phyloP scores from a whole-genome alignment of 2,888 invertebrate genomes.

The Drosophila neotestacea region DNA sequence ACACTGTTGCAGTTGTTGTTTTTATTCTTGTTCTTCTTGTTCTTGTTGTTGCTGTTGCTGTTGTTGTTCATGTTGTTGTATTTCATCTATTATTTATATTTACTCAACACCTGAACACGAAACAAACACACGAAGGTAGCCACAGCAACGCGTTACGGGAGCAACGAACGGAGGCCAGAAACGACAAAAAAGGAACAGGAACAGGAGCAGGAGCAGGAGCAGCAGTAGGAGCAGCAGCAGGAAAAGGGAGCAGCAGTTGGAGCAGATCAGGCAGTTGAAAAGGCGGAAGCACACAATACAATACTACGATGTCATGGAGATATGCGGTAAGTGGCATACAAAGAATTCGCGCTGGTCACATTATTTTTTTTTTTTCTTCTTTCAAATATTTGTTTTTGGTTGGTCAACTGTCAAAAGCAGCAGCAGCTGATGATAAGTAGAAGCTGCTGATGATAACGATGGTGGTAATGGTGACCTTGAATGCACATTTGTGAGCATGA shows the following conservation, averaged over 20 bases:
- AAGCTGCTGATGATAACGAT: slow-evolving; percentile 17
- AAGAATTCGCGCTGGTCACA: slow-evolving; percentile 25
- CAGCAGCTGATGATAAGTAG: slow-evolving; percentile 14
- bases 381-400: not conserved
- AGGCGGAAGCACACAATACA: slow-evolving; percentile 31
- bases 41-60: slow-evolving; percentile 16
- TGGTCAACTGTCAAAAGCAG: slow-evolving; percentile 49
- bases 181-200: slow-evolving; percentile 21
- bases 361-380: not conserved
- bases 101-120: slow-evolving; percentile 43
- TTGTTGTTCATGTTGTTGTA: slow-evolving; percentile 28
- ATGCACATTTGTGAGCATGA: slow-evolving; percentile 18
- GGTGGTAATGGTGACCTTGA: slow-evolving; percentile 61
- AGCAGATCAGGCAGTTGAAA: slow-evolving; percentile 22
- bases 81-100: slow-evolving; percentile 55
- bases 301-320: slow-evolving; percentile 82
- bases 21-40: slow-evolving; percentile 12
- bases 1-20: slow-evolving; percentile 14
- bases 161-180: slow-evolving; percentile 45
- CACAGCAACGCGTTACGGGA: slow-evolving; percentile 60
- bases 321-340: slow-evolving; percentile 80
- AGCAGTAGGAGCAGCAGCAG: slow-evolving; percentile 4
- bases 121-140: slow-evolving; percentile 47
- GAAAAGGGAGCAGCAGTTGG: slow-evolving; percentile 2
- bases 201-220: slow-evolving; percentile 8